A percentile compares a stretch with the other conserved stretches of the same genome.
These are phyloP conservation scores for Spheniscus humboldti DNA, from an alignment of 2,797 vertebrate genomes.

Conservation along the genomic window DNA sequence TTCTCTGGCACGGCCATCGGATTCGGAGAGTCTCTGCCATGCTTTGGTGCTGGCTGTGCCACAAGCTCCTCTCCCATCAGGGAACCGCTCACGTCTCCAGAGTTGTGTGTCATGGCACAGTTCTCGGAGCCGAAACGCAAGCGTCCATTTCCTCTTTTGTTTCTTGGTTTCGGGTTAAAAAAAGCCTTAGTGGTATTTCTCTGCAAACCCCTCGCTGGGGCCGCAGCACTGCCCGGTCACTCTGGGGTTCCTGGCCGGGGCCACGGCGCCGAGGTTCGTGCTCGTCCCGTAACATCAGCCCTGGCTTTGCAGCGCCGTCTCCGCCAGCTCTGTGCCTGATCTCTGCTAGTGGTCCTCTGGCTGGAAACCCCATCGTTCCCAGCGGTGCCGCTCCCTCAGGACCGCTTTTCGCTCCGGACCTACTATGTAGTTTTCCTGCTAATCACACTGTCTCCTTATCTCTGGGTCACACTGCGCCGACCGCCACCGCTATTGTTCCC, in stretches of 20 bases:
- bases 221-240: neutral
- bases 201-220: neutral
- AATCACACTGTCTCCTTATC: slow-evolving; percentile 38
- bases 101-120: neutral
- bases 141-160: neutral
- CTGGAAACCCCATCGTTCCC: neutral
- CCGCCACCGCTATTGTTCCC: neutral
- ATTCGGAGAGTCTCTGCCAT: neutral
- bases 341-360: neutral
- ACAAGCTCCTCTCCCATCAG: neutral
- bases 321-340: accelerated
- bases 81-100: accelerated
- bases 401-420: neutral
- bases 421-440: neutral
- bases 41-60: neutral
- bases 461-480: neutral
- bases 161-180: neutral
- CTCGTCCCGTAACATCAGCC: accelerated
- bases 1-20: accelerated
- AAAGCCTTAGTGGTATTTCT: neutral
- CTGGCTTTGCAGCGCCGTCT: neutral
- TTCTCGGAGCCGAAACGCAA: neutral
- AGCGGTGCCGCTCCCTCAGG: neutral
- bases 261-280: accelerated
- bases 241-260: accelerated